Evolutionary conservation across 2,797 vertebrate species (phyloP), one percentile per base, ranked within the genome.

Genomic region (Alca torda): DNA sequence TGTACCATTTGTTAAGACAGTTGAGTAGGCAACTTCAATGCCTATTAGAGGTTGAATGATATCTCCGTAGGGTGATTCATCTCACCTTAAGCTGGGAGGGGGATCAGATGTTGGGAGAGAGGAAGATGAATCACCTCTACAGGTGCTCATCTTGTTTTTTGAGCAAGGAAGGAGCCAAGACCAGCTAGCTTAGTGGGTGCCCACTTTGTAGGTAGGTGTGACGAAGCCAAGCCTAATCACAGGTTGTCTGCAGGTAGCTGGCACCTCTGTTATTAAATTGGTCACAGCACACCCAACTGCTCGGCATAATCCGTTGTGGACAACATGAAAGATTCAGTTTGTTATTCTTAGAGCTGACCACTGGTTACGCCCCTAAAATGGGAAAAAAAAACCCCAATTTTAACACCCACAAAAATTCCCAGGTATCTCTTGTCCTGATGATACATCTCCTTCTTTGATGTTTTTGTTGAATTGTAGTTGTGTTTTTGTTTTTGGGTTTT

Each of bases 241-340:
- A 83, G 81, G 89, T 19, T 97, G 94, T 91, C 95, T 91, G 68
- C 75, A 80, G 41, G 31, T 45, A 81, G 25, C 30, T 91, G 91
- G 83, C 82, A 69, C 45, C 75, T 83, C 96, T 94, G 46, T 92
- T 96, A 96, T 96, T 97, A 96, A 94, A 91, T 25, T 81, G 81
- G 41, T 92, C 80, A 83, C 69, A 90, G 28, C 17, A 2, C 30
- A 35, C 25, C 19, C 61, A 82, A 41, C 35, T 94, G 65, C 83
- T 90, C 70, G 83, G 70, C 54, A 77, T 72, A 84, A 86, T 3
- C 79, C 35, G 12, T 84, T 80, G 54, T 96, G 96, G 94, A 90
- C 95, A 96, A 41, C 20, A 12, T 50, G 63, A 88, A 89, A 74
- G 26, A 94, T 46, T 95, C 59, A 50, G 26, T 46, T 33, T 64